Base-by-base conservation (phyloP, 2,113 vertebrate genomes). In the Protobothrops flavoviridis region DNA sequence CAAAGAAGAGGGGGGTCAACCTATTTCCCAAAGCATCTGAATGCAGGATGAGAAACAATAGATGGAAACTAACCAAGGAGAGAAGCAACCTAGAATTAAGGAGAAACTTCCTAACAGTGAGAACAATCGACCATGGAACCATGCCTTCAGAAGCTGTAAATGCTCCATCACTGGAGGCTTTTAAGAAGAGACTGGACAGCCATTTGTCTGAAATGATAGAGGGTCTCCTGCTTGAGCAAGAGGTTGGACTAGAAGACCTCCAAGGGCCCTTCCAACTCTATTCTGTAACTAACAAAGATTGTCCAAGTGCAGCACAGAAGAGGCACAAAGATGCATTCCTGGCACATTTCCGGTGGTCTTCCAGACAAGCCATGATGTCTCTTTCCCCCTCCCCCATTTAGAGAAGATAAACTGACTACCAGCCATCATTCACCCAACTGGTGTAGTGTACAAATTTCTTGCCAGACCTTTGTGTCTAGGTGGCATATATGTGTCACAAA, bases 381-480 rank as follows among this genome's bases (percentile, higher is more conserved):
- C 7, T 9, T 8, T 9, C 48, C 48, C 17, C 7, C 5, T 20
- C 29, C 29, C 26, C 26, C 26, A 20, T 39, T 74, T 74, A 74
- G 26, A 33, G 64, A 12, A 3, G 0, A n/a, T 74, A 43, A 0
- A 0, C 87, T 29, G 3, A 39, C 29, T 10, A 48, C 0, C 0
- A 15, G 94, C 21, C 8, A 85, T n/a, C 89, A 50, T 43, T 23
- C 3, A 50, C 45, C 4, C 23, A 86, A 50, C 9, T 26, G 26
- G 11, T 15, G 33, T 21, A 20, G 6, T 8, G 15, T 39, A 81
- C 20, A 15, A 3, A 1, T 39, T 39, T 15, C 69, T 33, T 33
- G 20, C 17, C 26, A 53, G 39, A 55, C 53, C n/a, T 33, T 56
- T 56, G 29, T 24, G 53, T 23, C 33, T 88, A 20, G 52, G 52